Conservation (phyloP, 1,140 invertebrate genomes). For the Diploscapter pachys region DNA sequence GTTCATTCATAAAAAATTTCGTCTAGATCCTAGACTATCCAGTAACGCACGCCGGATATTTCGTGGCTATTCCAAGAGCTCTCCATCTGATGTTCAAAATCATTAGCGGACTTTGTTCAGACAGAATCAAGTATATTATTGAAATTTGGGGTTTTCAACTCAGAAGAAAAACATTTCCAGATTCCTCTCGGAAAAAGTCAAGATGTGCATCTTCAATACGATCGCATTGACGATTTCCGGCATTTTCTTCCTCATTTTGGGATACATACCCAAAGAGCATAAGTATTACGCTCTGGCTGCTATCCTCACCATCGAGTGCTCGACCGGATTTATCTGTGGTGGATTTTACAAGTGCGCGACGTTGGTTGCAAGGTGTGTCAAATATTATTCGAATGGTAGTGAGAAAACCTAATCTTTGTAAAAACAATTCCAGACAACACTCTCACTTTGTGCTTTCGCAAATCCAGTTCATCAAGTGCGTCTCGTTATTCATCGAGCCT, state of each 20-base stretch:
- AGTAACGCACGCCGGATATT: slow-evolving; percentile 36
- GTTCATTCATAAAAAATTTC: background rate
- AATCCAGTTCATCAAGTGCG: slow-evolving; percentile 42
- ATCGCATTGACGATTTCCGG: slow-evolving; percentile 40
- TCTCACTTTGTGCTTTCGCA: slow-evolving; percentile 40
- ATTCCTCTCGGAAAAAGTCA: slow-evolving; percentile 31
- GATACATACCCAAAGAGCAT: slow-evolving; percentile 31
- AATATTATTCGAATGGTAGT: too few species aligned
- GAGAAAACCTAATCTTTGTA: background rate
- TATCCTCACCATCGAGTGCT: slow-evolving; percentile 31
- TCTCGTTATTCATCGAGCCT: slow-evolving; percentile 40
- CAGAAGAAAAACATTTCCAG: slow-evolving; percentile 9
- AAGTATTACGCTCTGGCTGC: slow-evolving; percentile 17
- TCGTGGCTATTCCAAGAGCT: slow-evolving; percentile 35
- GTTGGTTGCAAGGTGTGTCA: slow-evolving; percentile 32
- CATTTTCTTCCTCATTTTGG: slow-evolving; percentile 35
- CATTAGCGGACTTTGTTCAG: slow-evolving; percentile 29
- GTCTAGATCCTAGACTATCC: slow-evolving; percentile 31
- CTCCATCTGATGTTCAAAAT: slow-evolving; percentile 37
- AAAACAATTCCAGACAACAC: slow-evolving; percentile 36
- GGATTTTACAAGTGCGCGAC: slow-evolving; percentile 42
- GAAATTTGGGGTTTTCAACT: background rate
- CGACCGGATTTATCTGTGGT: slow-evolving; percentile 39
- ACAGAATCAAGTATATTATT: slow-evolving; percentile 29
- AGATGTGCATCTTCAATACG: slow-evolving; percentile 39